Percentiles rank a stretch among this genome's conserved stretches.
Conservation (phyloP, 2,113 vertebrate genomes). For the Meriones unguiculatus region DNA sequence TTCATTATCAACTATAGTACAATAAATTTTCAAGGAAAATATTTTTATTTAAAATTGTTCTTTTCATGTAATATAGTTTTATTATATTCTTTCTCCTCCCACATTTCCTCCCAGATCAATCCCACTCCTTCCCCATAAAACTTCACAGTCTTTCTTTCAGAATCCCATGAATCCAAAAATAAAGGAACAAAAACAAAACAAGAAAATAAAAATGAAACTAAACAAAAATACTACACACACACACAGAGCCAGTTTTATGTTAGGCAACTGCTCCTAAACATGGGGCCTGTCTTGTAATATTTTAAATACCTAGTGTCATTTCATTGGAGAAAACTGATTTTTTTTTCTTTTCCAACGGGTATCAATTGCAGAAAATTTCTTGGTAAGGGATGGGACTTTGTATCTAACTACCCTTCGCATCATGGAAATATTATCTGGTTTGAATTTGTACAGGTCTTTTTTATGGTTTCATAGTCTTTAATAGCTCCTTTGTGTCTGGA, state of each 20-base stretch:
- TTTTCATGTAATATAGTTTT: neutral
- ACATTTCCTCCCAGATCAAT: neutral
- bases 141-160: neutral
- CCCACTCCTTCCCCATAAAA: neutral
- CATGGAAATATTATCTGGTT: neutral
- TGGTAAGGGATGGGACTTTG: neutral
- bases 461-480: neutral
- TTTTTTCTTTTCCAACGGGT: neutral
- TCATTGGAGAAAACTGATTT: neutral
- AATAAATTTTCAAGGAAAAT: conserved; percentile 13
- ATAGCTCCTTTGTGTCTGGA: neutral
- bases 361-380: neutral
- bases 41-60: neutral
- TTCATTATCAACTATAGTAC: neutral
- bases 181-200: neutral
- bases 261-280: neutral
- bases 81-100: neutral
- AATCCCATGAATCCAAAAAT: neutral
- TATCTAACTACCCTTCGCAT: neutral
- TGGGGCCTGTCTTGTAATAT: neutral
- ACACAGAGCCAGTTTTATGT: neutral
- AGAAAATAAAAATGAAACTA: neutral
- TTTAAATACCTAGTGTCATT: neutral
- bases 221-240: neutral
- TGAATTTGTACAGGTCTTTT: neutral